These are phyloP conservation scores for Microtus oregoni DNA, from an alignment of 2,113 vertebrate genomes.

Conservation along the genomic window DNA sequence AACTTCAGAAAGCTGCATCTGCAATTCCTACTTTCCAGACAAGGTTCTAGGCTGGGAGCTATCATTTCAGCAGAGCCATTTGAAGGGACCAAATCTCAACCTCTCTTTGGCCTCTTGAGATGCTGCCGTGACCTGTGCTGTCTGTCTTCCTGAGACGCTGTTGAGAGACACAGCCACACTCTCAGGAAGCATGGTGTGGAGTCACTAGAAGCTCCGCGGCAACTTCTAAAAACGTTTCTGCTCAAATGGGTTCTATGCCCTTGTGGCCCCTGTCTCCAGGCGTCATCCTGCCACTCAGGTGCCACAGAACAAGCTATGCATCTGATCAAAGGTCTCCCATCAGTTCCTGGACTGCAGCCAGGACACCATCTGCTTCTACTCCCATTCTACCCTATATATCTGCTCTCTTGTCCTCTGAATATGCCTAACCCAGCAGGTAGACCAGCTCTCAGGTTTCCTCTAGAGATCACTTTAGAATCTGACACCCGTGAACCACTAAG, in stretches of 20 bases:
- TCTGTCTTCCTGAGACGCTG: background rate
- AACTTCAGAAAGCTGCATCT: background rate
- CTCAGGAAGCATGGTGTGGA: background rate
- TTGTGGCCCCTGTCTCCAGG: background rate
- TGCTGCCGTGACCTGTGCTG: background rate
- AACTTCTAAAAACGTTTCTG: background rate
- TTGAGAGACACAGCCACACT: accelerated
- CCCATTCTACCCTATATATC: accelerated
- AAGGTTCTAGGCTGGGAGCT: background rate
- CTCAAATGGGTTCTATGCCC: too few relatives aligned
- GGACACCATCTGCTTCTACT: background rate
- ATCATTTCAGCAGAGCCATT: background rate
- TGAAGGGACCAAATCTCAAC: background rate
- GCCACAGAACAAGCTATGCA: background rate
- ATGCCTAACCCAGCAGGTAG: background rate
- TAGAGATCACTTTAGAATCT: conserved; percentile 8
- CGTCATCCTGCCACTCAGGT: background rate
- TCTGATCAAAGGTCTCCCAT: background rate
- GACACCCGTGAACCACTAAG: conserved; percentile 46
- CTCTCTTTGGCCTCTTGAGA: background rate
- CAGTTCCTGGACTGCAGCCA: background rate
- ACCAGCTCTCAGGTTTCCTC: conserved; percentile 3
- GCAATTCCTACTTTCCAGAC: background rate
- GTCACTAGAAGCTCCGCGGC: background rate
- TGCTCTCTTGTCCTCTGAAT: background rate